A percentile compares a stretch with the other conserved stretches of the same genome.
These are phyloP conservation scores for Oophaga pumilio DNA, from an alignment of 2,113 vertebrate species.

Conservation along the genomic window DNA sequence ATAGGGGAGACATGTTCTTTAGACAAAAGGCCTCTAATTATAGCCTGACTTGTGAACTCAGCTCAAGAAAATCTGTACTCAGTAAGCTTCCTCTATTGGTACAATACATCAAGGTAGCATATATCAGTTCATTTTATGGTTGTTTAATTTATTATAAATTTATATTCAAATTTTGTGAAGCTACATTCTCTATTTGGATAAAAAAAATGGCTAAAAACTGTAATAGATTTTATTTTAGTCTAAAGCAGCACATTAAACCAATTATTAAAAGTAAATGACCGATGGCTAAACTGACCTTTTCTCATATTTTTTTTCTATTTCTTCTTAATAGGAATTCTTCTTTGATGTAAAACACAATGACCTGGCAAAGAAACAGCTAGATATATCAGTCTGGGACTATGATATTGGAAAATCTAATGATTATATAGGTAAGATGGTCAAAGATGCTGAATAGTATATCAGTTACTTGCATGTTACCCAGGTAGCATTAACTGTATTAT, in stretches of 20 bases:
- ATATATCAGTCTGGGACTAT: constrained; percentile 97
- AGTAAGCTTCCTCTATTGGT: too few relatives aligned
- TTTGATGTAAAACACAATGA: constrained; percentile 95
- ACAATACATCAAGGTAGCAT: too few relatives aligned
- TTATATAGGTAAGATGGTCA: constrained; percentile 83
- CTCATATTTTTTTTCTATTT: neutral
- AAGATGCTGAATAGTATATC: neutral
- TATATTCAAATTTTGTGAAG: too few relatives aligned
- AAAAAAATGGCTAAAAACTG: too few relatives aligned
- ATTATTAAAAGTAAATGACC: neutral
- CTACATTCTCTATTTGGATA: too few relatives aligned
- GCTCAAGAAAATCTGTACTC: too few relatives aligned
- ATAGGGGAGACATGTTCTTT: too few relatives aligned
- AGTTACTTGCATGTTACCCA: neutral
- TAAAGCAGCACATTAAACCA: neutral
- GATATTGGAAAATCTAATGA: constrained; percentile 95
- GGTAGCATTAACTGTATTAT: too few relatives aligned
- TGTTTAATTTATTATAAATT: too few relatives aligned
- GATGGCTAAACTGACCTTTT: neutral
- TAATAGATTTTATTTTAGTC: neutral
- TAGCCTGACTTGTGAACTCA: too few relatives aligned
- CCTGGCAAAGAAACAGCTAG: constrained; percentile 94
- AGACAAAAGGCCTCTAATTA: too few relatives aligned
- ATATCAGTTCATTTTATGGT: too few relatives aligned
- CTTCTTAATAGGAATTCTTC: constrained; percentile 85